Conservation (phyloP, 2,888 invertebrate genomes). For the Adelphocoris suturalis region DNA sequence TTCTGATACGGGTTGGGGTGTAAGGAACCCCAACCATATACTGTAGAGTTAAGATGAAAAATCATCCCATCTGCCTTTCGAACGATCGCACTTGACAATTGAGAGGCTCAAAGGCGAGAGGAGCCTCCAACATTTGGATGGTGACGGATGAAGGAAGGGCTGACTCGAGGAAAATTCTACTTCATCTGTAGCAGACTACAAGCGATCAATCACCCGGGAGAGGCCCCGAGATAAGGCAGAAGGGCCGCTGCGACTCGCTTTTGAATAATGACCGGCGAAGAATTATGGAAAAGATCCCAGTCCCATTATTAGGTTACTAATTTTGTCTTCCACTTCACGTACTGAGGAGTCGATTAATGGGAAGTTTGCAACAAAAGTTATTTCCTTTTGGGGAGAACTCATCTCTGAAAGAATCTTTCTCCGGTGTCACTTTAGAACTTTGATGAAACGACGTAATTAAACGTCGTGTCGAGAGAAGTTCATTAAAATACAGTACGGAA, state of each 20-base stretch:
- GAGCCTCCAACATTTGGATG: not conserved
- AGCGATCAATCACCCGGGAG: constrained; percentile 42
- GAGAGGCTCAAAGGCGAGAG: not conserved
- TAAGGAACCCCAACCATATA: too few relatives aligned
- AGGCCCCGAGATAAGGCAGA: not conserved
- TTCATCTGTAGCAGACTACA: constrained; percentile 49
- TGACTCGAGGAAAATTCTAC: constrained; percentile 38
- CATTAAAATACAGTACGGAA: too few relatives aligned
- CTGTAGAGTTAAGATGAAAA: not conserved
- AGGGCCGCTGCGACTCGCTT: constrained; percentile 21
- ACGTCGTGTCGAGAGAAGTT: not conserved
- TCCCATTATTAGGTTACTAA: constrained; percentile 59
- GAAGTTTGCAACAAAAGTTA: constrained; percentile 47
- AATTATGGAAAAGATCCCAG: constrained; percentile 50
- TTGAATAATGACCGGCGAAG: constrained; percentile 55
- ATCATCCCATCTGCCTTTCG: not conserved
- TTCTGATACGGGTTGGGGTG: too few relatives aligned
- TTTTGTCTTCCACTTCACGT: constrained; percentile 40
- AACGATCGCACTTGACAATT: not conserved
- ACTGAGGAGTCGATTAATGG: constrained; percentile 46
- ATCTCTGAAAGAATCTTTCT: not conserved
- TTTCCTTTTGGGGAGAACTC: not conserved
- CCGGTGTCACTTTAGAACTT: not conserved
- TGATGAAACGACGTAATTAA: not conserved
- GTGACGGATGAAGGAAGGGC: constrained; percentile 24